Evolutionary conservation across 2,797 vertebrate species (phyloP), one percentile per base, ranked within the genome.

Genomic region (Novumbra hubbsi): DNA sequence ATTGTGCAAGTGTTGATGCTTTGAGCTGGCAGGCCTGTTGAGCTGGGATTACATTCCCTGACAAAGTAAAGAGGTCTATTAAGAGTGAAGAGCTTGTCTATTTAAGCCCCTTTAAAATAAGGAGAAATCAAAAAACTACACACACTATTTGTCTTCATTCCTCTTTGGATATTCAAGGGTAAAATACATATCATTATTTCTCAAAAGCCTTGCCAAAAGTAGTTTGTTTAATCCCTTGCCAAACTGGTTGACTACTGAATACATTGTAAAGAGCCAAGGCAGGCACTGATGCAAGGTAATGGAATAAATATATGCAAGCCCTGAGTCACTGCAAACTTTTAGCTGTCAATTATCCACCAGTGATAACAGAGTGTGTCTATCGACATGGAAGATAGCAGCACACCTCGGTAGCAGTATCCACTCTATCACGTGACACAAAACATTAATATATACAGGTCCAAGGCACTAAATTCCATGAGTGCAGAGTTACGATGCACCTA

Each of bases 331-430:
- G 86, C 83, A 84, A 89, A 92, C 88, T 85, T 86, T 64, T 64
- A 83, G 85, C 90, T 92, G 92, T 92, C 91, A 91, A 89, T 91
- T 91, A 90, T 80, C 81, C 85, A 81, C 84, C 89, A 85, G 83
- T 67, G 76, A 88, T 90, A 88, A 89, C 90, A 86, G 84, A 88
- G 84, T 87, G 83, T 83, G 85, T 91, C 85, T 88, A 80, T 88
- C 71, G 78, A 86, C 84, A 88, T 79, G 79, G 86, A 90, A 91
- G 87, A 88, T 87, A 89, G 88, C 32, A 32, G 32, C 32, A 32
- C 32, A 32, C 32, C n/a, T n/a, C n/a, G n/a, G n/a, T n/a, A 32
- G 5, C 32, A 32, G 32, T 32, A 32, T 2, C 32, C 32, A 32
- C n/a, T n/a, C n/a, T n/a, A n/a, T n/a, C n/a, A n/a, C n/a, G n/a